Evolutionary conservation across 2,888 invertebrate species (phyloP), one percentile per base, ranked within the genome.

Genomic region (Polietes domitor): DNA sequence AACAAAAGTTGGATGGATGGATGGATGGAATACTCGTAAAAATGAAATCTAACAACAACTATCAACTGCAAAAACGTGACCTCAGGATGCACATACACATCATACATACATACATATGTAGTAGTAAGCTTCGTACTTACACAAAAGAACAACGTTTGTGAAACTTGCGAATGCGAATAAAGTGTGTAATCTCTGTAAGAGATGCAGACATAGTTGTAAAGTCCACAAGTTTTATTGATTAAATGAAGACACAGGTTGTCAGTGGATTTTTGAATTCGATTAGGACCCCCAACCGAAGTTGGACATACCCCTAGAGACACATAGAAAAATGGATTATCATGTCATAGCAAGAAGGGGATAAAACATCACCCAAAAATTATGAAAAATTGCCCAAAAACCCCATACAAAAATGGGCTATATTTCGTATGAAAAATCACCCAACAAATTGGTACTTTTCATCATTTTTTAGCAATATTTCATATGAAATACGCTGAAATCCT

Each of bases 41-140:
- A 72, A 55, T 72, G 58, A 74, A 77, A 71, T 74, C 26, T 28
- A 74, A 61, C 41, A 74, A 77, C 58, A 74, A 63, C 50, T 19
- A n/a, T 17, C n/a, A 50, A 19, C 17, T 50, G 50, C 37, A 74
- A 61, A 74, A 82, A 82, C 78, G 82, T 82, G 82, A 82, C 82
- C 74, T 78, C 63, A 47, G 70, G 71, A 15, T 58, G 26, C 26
- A 15, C 3, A 6, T 58, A 26, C 26, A 15, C 12, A 55, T 10
- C 3, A 6, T 58, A 26, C 26, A 15, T 12, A 55, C 12, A 15
- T 26, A 7, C 19, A 21, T 68, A 37, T 9, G 37, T 37, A n/a
- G n/a, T 37, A 12, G 47, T 41, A 10, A 7, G 15, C n/a, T 41
- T 41, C 41, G 41, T 41, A 41, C 12, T 12, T 41, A 12, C 41